Evolutionary conservation across 64 coral and sea anemone genomes (phyloP), one percentile per base, ranked within the genome.

Genomic region (Cladopsammia gracilis): DNA sequence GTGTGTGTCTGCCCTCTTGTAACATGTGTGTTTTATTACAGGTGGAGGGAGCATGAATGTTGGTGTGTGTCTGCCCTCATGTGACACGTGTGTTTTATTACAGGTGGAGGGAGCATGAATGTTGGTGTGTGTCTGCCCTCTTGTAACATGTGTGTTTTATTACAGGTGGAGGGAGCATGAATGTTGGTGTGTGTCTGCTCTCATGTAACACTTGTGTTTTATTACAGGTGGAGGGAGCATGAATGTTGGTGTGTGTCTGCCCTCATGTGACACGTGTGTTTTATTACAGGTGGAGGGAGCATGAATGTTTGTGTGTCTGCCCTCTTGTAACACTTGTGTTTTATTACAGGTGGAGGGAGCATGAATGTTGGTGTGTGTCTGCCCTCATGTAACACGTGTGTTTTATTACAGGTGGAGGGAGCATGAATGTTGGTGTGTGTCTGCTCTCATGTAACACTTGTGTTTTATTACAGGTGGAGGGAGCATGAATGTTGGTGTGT

Each of bases 271-370:
- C n/a, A n/a, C n/a, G n/a, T n/a, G n/a, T n/a, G n/a, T 43, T 43
- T 34, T 71, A 46, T 78, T 78, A 14, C n/a, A 78, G 76, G 76
- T 82, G 78, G 25, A 64, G 78, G 58, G 6, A 82, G 78, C 15
- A 20, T 64, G 58, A 59, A 59, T 47, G 58, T 64, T 16, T 59
- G 58, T 20, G 7, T 64, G 25, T 82, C 47, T 82, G 58, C n/a
- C n/a, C n/a, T n/a, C n/a, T n/a, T n/a, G n/a, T n/a, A n/a, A n/a
- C n/a, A n/a, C n/a, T n/a, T n/a, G n/a, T n/a, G n/a, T 43, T 43
- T 34, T 71, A 46, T 78, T 78, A 14, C n/a, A 78, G 76, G 76
- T 82, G 78, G 25, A 64, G 78, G 58, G 6, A 82, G 78, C 15
- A 20, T 64, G 58, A 59, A 59, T 47, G 58, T 64, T 16, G 78